These are phyloP conservation scores for Hozukius guyotensis DNA, from an alignment of 2,797 vertebrate species.

Conservation along the genomic window DNA sequence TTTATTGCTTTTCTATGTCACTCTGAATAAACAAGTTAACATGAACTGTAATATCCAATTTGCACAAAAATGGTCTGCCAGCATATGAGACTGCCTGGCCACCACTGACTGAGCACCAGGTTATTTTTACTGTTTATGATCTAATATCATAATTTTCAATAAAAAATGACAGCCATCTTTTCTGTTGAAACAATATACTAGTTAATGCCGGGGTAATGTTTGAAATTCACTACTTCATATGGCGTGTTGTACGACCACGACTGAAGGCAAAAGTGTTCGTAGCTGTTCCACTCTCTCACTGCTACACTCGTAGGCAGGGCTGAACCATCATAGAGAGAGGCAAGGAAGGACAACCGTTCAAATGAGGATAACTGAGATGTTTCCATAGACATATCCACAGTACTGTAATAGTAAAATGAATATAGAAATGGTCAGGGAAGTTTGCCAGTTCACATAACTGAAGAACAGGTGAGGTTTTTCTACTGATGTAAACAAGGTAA, in stretches of 20 bases:
- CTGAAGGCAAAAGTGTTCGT: not conserved
- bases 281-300: not conserved
- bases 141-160: not conserved
- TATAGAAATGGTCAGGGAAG: not conserved
- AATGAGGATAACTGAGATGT: not conserved
- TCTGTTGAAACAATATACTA: not conserved
- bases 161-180: not conserved
- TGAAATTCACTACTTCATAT: not conserved
- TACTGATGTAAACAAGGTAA: not conserved
- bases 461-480: not conserved
- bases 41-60: not conserved
- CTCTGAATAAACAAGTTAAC: not conserved
- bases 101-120: not conserved
- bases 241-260: not conserved
- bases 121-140: not conserved
- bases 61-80: not conserved
- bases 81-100: not conserved
- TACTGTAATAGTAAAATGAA: not conserved
- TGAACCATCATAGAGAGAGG: not conserved
- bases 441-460: not conserved
- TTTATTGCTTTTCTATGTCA: not conserved
- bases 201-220: not conserved
- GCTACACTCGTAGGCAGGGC: not conserved
- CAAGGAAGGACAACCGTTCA: not conserved
- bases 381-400: not conserved